Percentiles rank a stretch among this genome's conserved stretches.
These are phyloP conservation scores for Anableps anableps DNA, from an alignment of 2,797 vertebrate species.

Conservation along the genomic window DNA sequence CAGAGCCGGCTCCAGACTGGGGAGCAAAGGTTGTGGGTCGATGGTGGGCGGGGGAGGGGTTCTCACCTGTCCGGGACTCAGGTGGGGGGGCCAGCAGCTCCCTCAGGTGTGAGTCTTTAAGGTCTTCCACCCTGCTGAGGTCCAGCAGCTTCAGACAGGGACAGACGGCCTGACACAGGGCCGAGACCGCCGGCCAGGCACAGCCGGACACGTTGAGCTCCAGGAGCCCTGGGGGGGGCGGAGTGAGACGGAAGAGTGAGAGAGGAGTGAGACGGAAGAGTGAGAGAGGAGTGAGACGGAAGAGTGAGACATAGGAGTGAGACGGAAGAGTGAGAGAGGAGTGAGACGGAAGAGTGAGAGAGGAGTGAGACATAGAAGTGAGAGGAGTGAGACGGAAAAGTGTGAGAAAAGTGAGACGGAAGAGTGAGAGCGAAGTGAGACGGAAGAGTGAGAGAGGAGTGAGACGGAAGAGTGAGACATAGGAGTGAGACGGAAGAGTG, in stretches of 20 bases:
- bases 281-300: background rate
- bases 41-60: background rate
- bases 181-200: constrained; percentile 88
- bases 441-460: background rate
- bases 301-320: too few relatives aligned
- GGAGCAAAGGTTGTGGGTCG: background rate
- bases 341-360: background rate
- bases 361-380: too few relatives aligned
- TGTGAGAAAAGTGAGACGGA: background rate
- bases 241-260: too few relatives aligned
- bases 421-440: background rate
- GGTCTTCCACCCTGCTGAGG: constrained; percentile 89
- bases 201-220: constrained; percentile 90
- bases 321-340: background rate
- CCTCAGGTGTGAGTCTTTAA: constrained; percentile 90
- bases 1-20: background rate
- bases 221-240: constrained; percentile 81
- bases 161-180: constrained; percentile 89
- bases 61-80: constrained; percentile 86
- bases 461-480: rapidly evolving
- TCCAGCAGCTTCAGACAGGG: constrained; percentile 89
- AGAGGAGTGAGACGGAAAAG: too few relatives aligned
- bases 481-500: too few relatives aligned
- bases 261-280: background rate
- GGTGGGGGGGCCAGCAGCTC: constrained; percentile 88